Base-by-base conservation (phyloP, 2,797 vertebrate genomes). In the Yasuhikotakia modesta region DNA sequence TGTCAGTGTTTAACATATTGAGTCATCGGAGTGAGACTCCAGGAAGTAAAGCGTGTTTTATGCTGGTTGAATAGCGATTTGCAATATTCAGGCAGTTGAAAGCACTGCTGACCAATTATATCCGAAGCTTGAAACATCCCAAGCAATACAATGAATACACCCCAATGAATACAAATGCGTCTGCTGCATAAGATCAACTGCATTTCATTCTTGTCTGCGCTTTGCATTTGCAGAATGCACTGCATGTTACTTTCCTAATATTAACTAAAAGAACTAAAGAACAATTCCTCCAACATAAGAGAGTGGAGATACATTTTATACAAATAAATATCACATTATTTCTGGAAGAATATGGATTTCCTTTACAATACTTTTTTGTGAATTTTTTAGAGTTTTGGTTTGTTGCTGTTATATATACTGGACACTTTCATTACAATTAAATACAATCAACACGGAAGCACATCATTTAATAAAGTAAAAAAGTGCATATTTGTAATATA, bases 401-500 rank as follows among this genome's bases (percentile, higher is more conserved):
- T 5, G 1, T 58, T 63, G 80, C 83, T 77, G 77, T 73, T 73
- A 79, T 61, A 65, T 8, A 39, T 63, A 63, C 70, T 32, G 24
- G 63, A 88, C 86, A 88, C 83, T 83, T 72, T 45, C 2, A 50
- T 46, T 32, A 81, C 84, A 43, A 82, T 77, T 81, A 76, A 78
- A 84, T 79, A 87, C 84, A 66, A 73, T 12, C 50, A 32, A 81
- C 77, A 71, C 75, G 84, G 77, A 87, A 66, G 88, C 74, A 74
- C 39, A 66, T 76, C 66, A 82, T 24, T 76, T 70, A 87, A 35
- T 50, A 78, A 73, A 21, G 72, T 74, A 75, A 76, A 70, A 81
- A 87, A 68, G 76, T 73, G 73, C 86, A 86, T 81, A 84, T 74
- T 84, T 90, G 89, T 90, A 89, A 85, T 85, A 87, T 85, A 67